Percentiles rank a stretch among this genome's conserved stretches.
Evolutionary conservation across 1,140 invertebrate species (phyloP).

Genomic region (Harpegnathos saltator): DNA sequence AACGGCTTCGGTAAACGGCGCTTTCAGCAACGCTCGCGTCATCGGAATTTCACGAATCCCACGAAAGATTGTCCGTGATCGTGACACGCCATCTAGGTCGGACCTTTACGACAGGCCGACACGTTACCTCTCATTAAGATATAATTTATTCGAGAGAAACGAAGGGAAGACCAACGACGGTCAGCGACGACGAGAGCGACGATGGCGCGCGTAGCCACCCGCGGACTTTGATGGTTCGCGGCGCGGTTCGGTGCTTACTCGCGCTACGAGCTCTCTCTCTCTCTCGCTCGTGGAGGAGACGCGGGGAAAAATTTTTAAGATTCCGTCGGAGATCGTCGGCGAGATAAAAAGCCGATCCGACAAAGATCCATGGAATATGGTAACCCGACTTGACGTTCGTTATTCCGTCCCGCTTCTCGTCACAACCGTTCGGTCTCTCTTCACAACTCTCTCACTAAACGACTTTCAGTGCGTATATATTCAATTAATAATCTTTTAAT

Average conservation of each 20-base stretch:
- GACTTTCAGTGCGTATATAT: conserved; percentile 27
- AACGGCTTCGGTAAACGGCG: conserved; percentile 47
- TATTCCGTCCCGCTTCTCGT: conserved; percentile 43
- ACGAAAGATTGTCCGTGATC: conserved; percentile 34
- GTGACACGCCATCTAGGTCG: conserved; percentile 32
- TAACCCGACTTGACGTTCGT: conserved; percentile 70
- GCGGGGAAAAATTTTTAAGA: conserved; percentile 63
- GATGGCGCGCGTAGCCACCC: conserved; percentile 52
- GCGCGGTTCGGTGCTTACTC: conserved; percentile 62
- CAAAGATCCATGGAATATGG: conserved; percentile 64
- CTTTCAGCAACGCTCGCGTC: conserved; percentile 23
- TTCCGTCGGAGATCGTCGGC: conserved; percentile 65
- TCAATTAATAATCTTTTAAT: conserved; percentile 74
- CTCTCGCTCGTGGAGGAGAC: too few relatives aligned
- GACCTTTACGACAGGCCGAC: conserved; percentile 55
- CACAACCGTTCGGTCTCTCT: neutral
- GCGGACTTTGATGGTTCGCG: conserved; percentile 61
- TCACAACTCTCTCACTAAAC: conserved; percentile 40
- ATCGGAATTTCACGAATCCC: conserved; percentile 55
- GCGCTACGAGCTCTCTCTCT: too few relatives aligned
- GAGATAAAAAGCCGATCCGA: conserved; percentile 63
- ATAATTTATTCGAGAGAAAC: conserved; percentile 43
- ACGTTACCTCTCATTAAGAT: conserved; percentile 63
- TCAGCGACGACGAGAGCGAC: neutral
- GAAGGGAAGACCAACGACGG: neutral